phyloP scores from a whole-genome alignment of 2,888 invertebrate genomes.

The Ptychoptera albimana region DNA sequence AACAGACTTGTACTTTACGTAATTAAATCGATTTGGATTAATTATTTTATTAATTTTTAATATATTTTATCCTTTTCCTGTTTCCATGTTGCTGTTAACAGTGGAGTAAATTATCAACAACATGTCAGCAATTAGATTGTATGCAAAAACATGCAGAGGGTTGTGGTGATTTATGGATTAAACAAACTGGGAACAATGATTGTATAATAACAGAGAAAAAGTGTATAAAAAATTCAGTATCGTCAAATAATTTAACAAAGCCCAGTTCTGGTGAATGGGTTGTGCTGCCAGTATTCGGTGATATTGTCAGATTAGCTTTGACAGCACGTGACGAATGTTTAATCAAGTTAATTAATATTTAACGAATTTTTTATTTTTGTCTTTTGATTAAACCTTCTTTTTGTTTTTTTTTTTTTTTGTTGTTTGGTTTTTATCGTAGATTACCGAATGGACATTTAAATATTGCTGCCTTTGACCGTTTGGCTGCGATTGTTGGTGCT shows the following conservation, averaged over 20 bases:
- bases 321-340: conserved; percentile 29
- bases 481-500: conserved; percentile 30
- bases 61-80: background rate
- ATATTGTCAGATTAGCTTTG: conserved; percentile 31
- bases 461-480: conserved; percentile 38
- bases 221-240: conserved; percentile 11
- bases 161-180: conserved; percentile 30
- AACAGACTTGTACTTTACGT: too few species aligned
- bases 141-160: conserved; percentile 30
- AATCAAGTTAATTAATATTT: conserved; percentile 22
- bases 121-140: conserved; percentile 30
- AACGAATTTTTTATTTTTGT: background rate
- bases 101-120: conserved; percentile 29
- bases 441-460: conserved; percentile 73
- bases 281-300: conserved; percentile 32
- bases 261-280: conserved; percentile 24
- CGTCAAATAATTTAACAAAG: conserved; percentile 11
- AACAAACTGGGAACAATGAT: conserved; percentile 20
- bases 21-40: too few species aligned
- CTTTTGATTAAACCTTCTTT: too few species aligned
- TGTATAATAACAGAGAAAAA: conserved; percentile 6
- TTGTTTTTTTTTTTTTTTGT: background rate
- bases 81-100: conserved; percentile 10
- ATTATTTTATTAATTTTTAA: background rate
- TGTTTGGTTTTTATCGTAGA: conserved; percentile 29